Conservation (phyloP, 2,888 invertebrate species). For the Piscicola geometra region DNA sequence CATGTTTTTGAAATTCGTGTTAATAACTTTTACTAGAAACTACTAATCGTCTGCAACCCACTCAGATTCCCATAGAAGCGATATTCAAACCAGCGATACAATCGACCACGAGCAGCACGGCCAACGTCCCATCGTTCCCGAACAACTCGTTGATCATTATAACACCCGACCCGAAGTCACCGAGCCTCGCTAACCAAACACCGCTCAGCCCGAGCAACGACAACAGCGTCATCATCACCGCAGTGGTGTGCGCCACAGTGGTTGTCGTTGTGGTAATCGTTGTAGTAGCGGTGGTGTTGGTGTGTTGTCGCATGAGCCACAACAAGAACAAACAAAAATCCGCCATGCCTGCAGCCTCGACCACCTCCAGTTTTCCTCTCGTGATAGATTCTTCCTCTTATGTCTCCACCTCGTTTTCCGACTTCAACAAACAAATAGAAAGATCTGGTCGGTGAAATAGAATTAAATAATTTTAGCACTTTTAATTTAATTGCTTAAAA, state of each 20-base stretch:
- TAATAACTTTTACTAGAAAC: no score
- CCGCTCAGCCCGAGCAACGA: not conserved
- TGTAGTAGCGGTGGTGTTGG: not conserved
- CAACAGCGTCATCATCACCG: not conserved
- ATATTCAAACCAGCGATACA: not conserved
- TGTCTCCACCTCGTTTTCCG: not conserved
- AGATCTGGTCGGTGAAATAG: not conserved
- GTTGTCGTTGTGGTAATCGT: not conserved
- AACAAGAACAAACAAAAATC: not conserved
- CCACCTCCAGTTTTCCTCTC: not conserved
- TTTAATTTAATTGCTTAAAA: no score
- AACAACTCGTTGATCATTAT: no score
- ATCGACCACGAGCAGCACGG: not conserved
- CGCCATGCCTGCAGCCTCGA: not conserved
- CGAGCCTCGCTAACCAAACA: not conserved
- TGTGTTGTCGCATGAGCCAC: not conserved
- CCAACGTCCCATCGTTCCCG: no score
- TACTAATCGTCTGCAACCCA: no score
- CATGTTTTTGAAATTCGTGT: no score
- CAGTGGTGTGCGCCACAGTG: slow-evolving; percentile 12
- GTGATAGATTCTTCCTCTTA: not conserved
- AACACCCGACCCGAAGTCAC: no score
- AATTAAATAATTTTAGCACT: not conserved
- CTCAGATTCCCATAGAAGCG: not conserved
- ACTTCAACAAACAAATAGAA: not conserved